Evolutionary conservation across 2,113 vertebrate genomes (phyloP).

Genomic region (Cercopithecus mona): DNA sequence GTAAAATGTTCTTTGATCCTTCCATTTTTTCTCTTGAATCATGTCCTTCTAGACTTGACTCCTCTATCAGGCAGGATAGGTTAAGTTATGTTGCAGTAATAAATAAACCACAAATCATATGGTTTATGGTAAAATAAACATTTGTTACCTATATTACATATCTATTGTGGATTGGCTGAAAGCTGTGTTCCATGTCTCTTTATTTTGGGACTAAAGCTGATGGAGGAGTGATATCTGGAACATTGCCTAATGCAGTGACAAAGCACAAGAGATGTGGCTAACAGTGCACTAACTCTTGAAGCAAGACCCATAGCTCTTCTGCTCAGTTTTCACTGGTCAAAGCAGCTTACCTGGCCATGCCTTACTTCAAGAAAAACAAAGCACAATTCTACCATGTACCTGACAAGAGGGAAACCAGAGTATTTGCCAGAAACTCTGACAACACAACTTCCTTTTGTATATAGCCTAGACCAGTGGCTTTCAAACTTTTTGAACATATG

Average conservation of each 20-base stretch:
- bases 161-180: not conserved
- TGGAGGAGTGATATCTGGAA: not conserved
- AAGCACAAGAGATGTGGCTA: not conserved
- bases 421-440: not conserved
- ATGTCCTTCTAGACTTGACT: not conserved
- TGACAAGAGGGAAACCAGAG: not conserved
- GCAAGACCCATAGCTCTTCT: not conserved
- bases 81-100: not conserved
- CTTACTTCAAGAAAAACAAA: not conserved
- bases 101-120: not conserved
- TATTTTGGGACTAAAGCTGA: not conserved
- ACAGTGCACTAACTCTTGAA: not conserved
- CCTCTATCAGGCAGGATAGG: not conserved
- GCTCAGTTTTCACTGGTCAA: not conserved
- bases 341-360: not conserved
- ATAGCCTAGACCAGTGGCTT: not conserved
- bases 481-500: not conserved
- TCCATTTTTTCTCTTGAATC: slow-evolving; percentile 1
- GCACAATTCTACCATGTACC: not conserved
- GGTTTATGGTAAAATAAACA: not conserved
- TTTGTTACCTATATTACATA: not conserved
- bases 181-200: not conserved
- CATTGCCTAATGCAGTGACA: not conserved
- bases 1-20: not conserved
- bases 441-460: not conserved